Evolutionary conservation across 1,140 invertebrate species (phyloP).

Genomic region (Anastrepha obliqua): DNA sequence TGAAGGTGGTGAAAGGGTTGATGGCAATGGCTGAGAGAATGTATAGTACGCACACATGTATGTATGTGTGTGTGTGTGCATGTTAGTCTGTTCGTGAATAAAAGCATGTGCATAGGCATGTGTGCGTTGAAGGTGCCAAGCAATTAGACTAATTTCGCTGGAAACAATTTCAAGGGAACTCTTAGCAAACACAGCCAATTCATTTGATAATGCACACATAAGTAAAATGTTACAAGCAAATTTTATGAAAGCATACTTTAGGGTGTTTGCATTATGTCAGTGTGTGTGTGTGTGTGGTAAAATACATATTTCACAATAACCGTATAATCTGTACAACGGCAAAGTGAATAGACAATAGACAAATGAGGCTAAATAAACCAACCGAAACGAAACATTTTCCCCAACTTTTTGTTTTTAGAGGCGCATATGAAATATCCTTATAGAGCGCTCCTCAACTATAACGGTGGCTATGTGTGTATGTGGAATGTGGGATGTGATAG

Average conservation of each 20-base stretch:
- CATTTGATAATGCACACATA: not conserved
- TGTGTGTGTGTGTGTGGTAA: not conserved
- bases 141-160: slow-evolving; percentile 51
- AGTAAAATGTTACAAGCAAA: slow-evolving; percentile 47
- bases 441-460: no score
- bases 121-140: slow-evolving; percentile 27
- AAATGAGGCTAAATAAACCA: slow-evolving; percentile 43
- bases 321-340: not conserved
- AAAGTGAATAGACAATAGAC: slow-evolving; percentile 36
- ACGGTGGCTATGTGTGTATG: no score
- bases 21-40: no score
- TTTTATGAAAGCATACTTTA: slow-evolving; percentile 34
- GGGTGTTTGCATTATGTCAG: not conserved
- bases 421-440: not conserved
- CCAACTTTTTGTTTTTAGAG: not conserved
- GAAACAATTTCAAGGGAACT: slow-evolving; percentile 43
- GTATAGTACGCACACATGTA: not conserved
- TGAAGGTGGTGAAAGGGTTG: no score
- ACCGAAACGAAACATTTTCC: not conserved
- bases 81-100: not conserved
- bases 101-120: not conserved
- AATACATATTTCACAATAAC: not conserved
- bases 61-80: not conserved
- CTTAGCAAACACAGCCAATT: not conserved
- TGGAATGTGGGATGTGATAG: no score